phyloP scores from a whole-genome alignment of 2,797 vertebrate species.

The Pachyuromys duprasi region DNA sequence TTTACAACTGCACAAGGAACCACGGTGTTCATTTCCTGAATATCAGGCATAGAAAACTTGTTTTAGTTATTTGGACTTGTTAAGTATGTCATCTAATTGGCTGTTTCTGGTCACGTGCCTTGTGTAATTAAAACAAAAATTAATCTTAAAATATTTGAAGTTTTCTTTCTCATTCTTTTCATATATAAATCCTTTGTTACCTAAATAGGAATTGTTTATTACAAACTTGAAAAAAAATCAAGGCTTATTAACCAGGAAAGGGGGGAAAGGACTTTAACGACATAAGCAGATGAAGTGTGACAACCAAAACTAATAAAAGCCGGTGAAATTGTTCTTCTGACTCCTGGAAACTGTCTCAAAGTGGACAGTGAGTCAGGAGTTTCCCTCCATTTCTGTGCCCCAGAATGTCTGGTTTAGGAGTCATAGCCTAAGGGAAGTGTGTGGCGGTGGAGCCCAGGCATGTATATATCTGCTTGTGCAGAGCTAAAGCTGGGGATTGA shows the following conservation, averaged over 20 bases:
- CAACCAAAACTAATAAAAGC: conserved; percentile 8
- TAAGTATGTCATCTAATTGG: conserved; percentile 60
- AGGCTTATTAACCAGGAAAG: background rate
- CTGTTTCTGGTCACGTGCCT: conserved; percentile 57
- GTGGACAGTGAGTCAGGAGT: conserved; percentile 14
- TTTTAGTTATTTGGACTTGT: conserved; percentile 71
- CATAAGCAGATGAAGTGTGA: background rate
- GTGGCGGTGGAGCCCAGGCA: background rate
- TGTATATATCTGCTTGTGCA: background rate
- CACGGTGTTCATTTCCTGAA: conserved; percentile 65
- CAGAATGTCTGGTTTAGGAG: background rate
- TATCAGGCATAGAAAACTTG: conserved; percentile 64
- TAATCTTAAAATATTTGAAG: conserved; percentile 63
- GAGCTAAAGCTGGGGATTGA: background rate
- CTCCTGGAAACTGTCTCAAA: conserved; percentile 64
- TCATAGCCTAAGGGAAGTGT: conserved; percentile 19
- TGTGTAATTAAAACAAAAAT: conserved; percentile 68
- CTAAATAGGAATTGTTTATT: conserved; percentile 48
- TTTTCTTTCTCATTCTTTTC: conserved; percentile 49
- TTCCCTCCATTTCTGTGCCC: conserved; percentile 3
- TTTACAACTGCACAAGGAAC: conserved; percentile 74
- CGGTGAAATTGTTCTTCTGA: conserved; percentile 33
- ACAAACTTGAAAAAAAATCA: conserved; percentile 46
- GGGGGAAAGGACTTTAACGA: background rate
- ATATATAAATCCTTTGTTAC: background rate